Conservation (phyloP, 2,113 vertebrate genomes). For the Melierax canorus region DNA sequence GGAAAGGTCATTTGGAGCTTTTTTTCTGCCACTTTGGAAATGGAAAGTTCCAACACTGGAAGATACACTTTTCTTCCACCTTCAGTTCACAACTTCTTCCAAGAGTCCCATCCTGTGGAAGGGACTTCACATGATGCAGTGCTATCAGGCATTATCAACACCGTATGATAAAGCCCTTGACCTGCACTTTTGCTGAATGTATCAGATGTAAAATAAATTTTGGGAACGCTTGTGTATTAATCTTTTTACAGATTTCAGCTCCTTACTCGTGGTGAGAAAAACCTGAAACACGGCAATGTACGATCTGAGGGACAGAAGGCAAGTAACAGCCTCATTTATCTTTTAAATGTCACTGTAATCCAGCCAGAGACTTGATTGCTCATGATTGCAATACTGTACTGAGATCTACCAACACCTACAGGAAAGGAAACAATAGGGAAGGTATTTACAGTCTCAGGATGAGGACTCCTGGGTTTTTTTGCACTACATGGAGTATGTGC, state of each 20-base stretch:
- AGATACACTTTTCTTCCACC: not conserved
- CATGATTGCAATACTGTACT: rapidly evolving
- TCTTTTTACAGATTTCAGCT: not conserved
- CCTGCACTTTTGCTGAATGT: not conserved
- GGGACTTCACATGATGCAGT: not conserved
- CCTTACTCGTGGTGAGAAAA: not conserved
- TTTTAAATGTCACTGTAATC: not conserved
- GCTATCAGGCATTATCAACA: not conserved
- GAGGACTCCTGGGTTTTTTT: not conserved
- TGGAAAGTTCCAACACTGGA: not conserved
- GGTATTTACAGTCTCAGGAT: not conserved
- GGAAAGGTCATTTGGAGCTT: not conserved
- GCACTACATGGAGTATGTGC: not conserved
- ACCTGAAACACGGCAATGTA: not conserved
- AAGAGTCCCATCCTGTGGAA: not conserved
- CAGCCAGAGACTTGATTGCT: not conserved
- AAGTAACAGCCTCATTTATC: not conserved
- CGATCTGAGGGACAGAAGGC: not conserved
- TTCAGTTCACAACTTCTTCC: not conserved
- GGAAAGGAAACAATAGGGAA: not conserved
- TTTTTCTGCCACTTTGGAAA: not conserved
- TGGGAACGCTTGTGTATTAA: not conserved
- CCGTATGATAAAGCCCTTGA: not conserved
- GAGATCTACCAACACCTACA: not conserved
- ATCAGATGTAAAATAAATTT: not conserved